phyloP scores from a whole-genome alignment of 2,797 vertebrate species.

The Moxostoma hubbsi region DNA sequence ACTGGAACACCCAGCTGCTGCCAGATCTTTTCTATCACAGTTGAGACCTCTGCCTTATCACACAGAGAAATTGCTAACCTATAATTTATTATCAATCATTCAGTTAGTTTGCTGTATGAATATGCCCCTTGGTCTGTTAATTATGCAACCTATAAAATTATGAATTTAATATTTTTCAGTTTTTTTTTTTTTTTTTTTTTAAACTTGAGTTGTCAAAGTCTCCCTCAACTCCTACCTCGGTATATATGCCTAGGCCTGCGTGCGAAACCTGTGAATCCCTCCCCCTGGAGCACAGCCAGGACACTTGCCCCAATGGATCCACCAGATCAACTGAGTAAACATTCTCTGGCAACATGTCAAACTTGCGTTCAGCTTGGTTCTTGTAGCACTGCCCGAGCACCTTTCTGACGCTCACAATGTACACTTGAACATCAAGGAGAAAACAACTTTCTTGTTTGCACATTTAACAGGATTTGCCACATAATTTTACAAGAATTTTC shows the following conservation, averaged over 20 bases:
- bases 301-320: conserved; percentile 61
- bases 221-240: neutral
- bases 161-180: conserved; percentile 17
- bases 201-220: neutral
- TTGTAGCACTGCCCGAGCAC: conserved; percentile 63
- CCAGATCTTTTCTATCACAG: neutral
- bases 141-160: neutral
- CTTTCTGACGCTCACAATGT: conserved; percentile 46
- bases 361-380: conserved; percentile 65
- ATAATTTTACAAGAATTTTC: no score
- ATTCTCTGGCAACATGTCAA: conserved; percentile 74
- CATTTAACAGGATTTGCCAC: no score
- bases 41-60: neutral
- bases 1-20: neutral
- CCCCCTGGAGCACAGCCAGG: conserved; percentile 63
- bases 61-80: neutral
- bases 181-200: conserved; percentile 1
- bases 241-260: conserved; percentile 1
- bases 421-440: conserved; percentile 1
- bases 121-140: neutral
- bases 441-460: neutral
- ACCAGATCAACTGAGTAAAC: conserved; percentile 67
- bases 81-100: neutral
- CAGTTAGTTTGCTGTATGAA: neutral
- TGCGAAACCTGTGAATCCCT: conserved; percentile 28